Evolutionary conservation across 2,888 invertebrate species (phyloP).

Genomic region (Nomada ferruginata): DNA sequence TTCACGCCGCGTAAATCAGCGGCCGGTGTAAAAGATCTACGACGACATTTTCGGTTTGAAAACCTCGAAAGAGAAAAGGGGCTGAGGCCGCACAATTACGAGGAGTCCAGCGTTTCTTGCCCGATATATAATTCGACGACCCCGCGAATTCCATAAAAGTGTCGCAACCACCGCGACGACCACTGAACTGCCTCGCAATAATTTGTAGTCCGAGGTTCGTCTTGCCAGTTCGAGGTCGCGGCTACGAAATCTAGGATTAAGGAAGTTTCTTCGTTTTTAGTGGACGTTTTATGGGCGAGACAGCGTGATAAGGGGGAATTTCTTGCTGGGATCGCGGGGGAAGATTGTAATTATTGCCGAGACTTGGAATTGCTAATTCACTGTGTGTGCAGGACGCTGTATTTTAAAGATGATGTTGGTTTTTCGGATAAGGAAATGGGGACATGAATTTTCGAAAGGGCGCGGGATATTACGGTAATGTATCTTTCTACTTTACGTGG

Average conservation of each 20-base stretch:
- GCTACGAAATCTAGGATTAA: too few species aligned
- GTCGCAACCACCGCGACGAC: not conserved
- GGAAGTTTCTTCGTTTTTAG: not conserved
- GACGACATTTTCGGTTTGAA: slow-evolving; percentile 32
- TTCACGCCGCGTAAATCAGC: slow-evolving; percentile 57
- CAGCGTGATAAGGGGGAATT: not conserved
- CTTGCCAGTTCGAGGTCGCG: not conserved
- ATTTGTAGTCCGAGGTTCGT: not conserved
- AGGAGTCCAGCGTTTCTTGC: slow-evolving; percentile 46
- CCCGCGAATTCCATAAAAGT: not conserved
- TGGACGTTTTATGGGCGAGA: not conserved
- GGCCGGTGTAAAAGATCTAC: slow-evolving; percentile 40
- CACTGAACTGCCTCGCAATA: not conserved
- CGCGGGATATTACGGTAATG: too few species aligned
- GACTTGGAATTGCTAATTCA: not conserved
- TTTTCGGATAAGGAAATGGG: too few species aligned
- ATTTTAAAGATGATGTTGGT: not conserved
- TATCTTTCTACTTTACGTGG: too few species aligned
- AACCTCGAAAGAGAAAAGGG: slow-evolving; percentile 35
- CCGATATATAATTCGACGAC: slow-evolving; percentile 10
- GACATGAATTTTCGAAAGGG: too few species aligned
- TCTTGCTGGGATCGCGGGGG: not conserved
- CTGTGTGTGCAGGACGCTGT: not conserved
- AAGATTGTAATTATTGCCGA: not conserved
- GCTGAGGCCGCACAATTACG: slow-evolving; percentile 35